Base-by-base conservation (phyloP, 2,797 vertebrate species). In the Urocyon cinereoargenteus region DNA sequence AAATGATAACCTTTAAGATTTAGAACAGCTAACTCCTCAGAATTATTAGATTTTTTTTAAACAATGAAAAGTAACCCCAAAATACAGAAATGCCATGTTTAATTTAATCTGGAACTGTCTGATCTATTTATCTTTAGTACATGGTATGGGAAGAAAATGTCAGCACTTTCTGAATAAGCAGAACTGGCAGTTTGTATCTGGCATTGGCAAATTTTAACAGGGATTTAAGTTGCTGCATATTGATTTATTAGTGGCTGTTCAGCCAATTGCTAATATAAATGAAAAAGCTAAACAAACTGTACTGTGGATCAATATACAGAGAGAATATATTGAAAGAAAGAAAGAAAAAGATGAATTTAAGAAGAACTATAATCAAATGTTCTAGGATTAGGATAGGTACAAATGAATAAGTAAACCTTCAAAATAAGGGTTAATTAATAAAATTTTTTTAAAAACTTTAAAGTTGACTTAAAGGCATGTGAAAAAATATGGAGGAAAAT, bases 1-100 rank as follows among this genome's bases (percentile, higher is more conserved):
- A 93, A 94, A 89, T 91, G 31, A 83, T 53, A 72, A 97, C 7
- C 40, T 85, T 92, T 92, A 90, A 94, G 24, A 85, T 77, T 72
- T 94, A 40, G 36, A 81, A 72, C 8, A 96, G 45, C 92, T 51
- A 78, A 73, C 0, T 28, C 34, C 53, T 72, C 18, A 77, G 59
- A 91, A 86, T 77, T 90, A 66, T 70, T 84, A 53, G 15, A 36
- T 36, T 55, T 83, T 61, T 45, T 90, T 79, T 75, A 90, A 96
- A 86, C 24, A 90, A 90, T 70, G 28, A 91, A 91, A 70, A 13
- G 21, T 92, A 92, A 82, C 18, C 8, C 57, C 53, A 18, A 78
- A n/a, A 77, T 85, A 87, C 4, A 72, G 34, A 93, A 87, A 96
- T 94, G 9, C 6, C 26, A 36, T 40, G 14, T 92, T 62, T 96